These are phyloP conservation scores for Pectinophora gossypiella DNA, from an alignment of 1,140 invertebrate species.

Conservation along the genomic window DNA sequence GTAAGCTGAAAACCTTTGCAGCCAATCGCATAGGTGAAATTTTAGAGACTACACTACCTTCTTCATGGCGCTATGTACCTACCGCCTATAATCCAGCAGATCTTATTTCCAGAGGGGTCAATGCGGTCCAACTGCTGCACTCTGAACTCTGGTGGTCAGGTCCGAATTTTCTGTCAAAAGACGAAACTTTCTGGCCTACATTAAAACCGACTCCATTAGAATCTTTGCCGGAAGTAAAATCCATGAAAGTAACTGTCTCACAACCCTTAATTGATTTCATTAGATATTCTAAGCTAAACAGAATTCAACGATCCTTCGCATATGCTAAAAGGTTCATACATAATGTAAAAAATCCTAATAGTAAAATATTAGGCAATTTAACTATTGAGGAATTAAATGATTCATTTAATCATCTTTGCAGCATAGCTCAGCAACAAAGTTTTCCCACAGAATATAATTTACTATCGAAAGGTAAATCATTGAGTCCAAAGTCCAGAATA, in stretches of 20 bases:
- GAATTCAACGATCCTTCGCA: background rate
- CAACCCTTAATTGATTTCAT: background rate
- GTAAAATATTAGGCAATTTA: background rate
- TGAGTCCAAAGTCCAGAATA: background rate
- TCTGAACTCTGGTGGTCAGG: background rate
- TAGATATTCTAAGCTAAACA: background rate
- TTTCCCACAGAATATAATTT: background rate
- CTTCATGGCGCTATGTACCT: conserved; percentile 15
- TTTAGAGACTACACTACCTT: background rate
- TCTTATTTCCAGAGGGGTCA: background rate
- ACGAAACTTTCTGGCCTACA: background rate
- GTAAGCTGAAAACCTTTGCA: conserved; percentile 8
- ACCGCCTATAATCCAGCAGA: background rate
- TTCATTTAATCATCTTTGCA: background rate
- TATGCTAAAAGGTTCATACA: background rate
- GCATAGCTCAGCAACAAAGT: background rate
- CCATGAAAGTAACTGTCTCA: background rate
- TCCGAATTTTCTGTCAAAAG: background rate
- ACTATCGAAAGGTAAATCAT: background rate
- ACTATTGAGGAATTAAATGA: background rate
- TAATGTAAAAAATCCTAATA: background rate
- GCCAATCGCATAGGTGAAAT: conserved; percentile 3
- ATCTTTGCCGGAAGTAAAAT: background rate
- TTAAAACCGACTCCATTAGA: background rate
- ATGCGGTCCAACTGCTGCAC: background rate